Base-by-base conservation (phyloP, 2,888 invertebrate species). In the Parochlus steinenii region DNA sequence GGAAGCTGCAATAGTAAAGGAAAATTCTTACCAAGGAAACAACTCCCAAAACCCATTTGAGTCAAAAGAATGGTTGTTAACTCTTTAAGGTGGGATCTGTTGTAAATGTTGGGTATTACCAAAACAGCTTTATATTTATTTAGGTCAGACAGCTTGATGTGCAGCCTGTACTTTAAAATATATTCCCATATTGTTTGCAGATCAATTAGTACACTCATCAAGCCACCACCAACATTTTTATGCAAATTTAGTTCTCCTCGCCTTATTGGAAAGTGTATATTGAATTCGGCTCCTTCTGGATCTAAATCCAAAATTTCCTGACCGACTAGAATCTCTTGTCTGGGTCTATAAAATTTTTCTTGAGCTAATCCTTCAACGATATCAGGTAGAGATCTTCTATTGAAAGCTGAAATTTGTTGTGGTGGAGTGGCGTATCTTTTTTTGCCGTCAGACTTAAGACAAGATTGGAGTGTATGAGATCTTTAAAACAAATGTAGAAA, bases 201-300 rank as follows among this genome's bases (percentile, higher is more conserved):
- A 56, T 93, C 87, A 39, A 80, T 74, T 25, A 93, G 54, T 5
- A 90, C 77, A 0, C 86, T 70, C 6, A 79, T 74, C 36, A 90
- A 61, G 0, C 90, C 87, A 1, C 92, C 92, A 1, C 90, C 89
- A 14, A 83, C 69, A 35, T 77, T 77, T 2, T 65, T 52, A 53
- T 92, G 90, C 4, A 89, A 55, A 59, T 93, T 87, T 11, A 93
- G 69, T 48, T 85, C 83, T 1, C 93, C 93, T 45, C 87, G 64
- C 49, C 70, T 68, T 48, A 87, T 79, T 0, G 93, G 93, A 58
- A 90, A 93, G 54, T 89, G 86, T 38, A 93, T 62, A 51, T 87
- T 87, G 49, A 79, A 93, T 28, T 74, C 67, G 35, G 74, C 65
- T 35, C 74, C 65, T 26, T 65, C 65, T 11, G 71, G 76, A 54